Conservation (phyloP, 2,797 vertebrate genomes). For the Periparus ater region DNA sequence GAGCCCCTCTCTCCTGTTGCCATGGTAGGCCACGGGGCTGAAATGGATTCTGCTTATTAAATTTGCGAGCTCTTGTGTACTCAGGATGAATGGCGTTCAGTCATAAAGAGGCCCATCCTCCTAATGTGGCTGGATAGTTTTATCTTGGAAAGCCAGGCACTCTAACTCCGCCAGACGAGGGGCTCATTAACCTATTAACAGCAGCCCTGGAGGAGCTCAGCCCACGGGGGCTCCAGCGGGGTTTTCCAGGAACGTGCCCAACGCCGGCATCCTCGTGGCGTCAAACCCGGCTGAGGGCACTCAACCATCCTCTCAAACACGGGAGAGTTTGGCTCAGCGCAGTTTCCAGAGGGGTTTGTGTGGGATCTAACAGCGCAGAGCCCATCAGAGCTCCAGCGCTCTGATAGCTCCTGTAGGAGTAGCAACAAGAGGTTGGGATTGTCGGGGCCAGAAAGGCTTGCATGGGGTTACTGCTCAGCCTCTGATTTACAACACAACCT, state of each 20-base stretch:
- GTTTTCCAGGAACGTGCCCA: constrained; percentile 50
- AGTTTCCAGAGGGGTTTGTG: rapidly evolving
- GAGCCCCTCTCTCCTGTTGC: constrained; percentile 75
- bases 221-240: constrained; percentile 3
- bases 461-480: rapidly evolving
- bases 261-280: rapidly evolving
- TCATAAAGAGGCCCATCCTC: constrained; percentile 73
- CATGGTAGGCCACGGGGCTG: constrained; percentile 80
- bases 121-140: constrained; percentile 74
- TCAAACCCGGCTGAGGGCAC: rapidly evolving
- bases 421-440: neutral
- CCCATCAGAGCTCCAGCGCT: rapidly evolving
- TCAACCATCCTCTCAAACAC: neutral
- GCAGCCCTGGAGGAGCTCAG: constrained; percentile 46
- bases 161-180: constrained; percentile 66
- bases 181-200: constrained; percentile 87
- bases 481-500: neutral
- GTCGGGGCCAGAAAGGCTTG: rapidly evolving
- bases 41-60: constrained; percentile 86
- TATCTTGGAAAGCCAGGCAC: constrained; percentile 82
- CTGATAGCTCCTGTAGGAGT: rapidly evolving
- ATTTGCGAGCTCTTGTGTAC: constrained; percentile 81
- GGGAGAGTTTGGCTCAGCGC: rapidly evolving
- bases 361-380: neutral
- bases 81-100: constrained; percentile 80